These are phyloP conservation scores for Siphlonurus alternatus DNA, from an alignment of 2,888 invertebrate genomes.

Conservation along the genomic window DNA sequence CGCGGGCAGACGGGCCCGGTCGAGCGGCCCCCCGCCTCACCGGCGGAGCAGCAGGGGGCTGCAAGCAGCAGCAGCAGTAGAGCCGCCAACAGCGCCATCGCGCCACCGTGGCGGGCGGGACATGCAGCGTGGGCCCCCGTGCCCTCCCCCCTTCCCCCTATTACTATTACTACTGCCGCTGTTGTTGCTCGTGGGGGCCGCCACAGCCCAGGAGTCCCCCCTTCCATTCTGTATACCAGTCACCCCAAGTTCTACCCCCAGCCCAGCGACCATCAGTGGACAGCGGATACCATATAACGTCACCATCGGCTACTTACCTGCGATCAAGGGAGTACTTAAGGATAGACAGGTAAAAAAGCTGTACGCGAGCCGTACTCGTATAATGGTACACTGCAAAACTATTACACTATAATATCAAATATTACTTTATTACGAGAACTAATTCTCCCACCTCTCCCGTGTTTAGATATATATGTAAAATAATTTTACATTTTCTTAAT, in stretches of 20 bases:
- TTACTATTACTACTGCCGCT: background rate
- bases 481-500: no score
- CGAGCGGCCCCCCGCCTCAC: background rate
- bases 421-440: no score
- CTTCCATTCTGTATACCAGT: constrained; percentile 5
- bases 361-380: no score
- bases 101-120: background rate
- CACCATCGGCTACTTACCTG: constrained; percentile 73
- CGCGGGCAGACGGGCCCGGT: background rate
- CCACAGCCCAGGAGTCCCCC: background rate
- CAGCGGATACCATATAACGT: constrained; percentile 28
- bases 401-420: no score
- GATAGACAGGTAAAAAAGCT: constrained; percentile 50
- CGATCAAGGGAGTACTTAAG: constrained; percentile 56
- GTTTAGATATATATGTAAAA: no score
- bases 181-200: constrained; percentile 5
- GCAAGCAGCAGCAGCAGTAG: background rate
- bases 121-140: constrained; percentile 1
- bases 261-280: no score
- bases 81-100: no score
- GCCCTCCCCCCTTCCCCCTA: background rate
- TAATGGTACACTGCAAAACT: no score
- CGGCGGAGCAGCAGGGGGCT: background rate
- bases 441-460: no score
- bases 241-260: background rate